These are phyloP conservation scores for Enteromius anoplus DNA, from an alignment of 2,797 vertebrate species.

Conservation along the genomic window DNA sequence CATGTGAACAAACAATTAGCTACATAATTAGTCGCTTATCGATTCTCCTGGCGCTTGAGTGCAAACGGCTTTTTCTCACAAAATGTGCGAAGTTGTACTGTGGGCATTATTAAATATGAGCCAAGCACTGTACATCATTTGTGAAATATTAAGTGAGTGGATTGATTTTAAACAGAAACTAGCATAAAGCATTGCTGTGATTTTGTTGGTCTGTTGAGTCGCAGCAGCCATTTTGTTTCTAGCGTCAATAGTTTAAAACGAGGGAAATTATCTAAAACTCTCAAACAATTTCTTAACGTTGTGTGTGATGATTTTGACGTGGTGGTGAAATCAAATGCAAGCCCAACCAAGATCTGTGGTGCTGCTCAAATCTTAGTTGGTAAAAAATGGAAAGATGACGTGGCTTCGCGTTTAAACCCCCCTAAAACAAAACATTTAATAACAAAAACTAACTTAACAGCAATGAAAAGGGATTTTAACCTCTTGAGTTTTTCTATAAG, in stretches of 20 bases:
- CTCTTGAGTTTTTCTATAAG: too few species aligned
- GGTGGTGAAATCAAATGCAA: not conserved
- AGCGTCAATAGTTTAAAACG: not conserved
- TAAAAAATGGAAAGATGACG: not conserved
- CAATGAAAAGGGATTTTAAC: not conserved
- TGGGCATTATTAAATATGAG: not conserved
- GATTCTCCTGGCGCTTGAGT: not conserved
- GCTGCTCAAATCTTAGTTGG: not conserved
- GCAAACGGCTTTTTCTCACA: not conserved
- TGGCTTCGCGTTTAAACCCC: not conserved
- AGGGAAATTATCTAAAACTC: not conserved
- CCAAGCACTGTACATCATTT: not conserved
- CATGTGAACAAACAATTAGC: conserved; percentile 4
- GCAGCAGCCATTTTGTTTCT: not conserved
- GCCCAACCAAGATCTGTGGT: not conserved
- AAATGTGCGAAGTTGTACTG: not conserved
- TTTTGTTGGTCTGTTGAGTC: not conserved
- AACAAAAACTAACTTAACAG: not conserved
- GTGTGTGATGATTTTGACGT: not conserved
- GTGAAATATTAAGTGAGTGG: not conserved
- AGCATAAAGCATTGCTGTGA: not conserved
- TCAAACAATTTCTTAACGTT: not conserved
- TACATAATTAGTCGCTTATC: not conserved
- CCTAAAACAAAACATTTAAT: too few species aligned
- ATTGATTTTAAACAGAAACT: not conserved